phyloP scores from a whole-genome alignment of 2,888 invertebrate species.

The Acanthacorydalis orientalis region DNA sequence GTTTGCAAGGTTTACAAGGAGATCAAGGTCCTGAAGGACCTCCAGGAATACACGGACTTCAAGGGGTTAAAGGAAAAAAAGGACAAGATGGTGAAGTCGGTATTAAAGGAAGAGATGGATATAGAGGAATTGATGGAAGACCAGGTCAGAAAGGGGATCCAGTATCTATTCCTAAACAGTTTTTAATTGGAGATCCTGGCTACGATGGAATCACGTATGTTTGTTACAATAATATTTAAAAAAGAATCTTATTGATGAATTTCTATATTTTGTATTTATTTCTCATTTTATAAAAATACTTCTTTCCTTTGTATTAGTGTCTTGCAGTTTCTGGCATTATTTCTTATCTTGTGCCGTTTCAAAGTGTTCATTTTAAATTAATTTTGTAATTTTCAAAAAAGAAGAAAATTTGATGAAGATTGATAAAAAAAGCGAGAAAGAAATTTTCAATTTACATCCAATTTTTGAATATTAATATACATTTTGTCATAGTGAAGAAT shows the following conservation, averaged over 20 bases:
- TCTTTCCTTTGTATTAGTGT: no score
- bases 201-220: constrained; percentile 23
- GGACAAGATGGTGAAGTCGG: constrained; percentile 22
- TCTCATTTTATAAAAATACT: no score
- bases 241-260: constrained; percentile 7
- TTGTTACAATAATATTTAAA: background rate
- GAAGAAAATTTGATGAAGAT: no score
- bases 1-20: constrained; percentile 15
- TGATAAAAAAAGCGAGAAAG: no score
- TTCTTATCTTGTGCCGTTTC: no score
- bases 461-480: no score
- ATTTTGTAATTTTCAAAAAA: no score
- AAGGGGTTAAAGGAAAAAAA: constrained; percentile 39
- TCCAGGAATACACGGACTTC: constrained; percentile 21
- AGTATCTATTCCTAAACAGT: constrained; percentile 29
- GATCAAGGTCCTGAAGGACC: constrained; percentile 19
- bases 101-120: constrained; percentile 21
- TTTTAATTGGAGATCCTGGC: constrained; percentile 32
- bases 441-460: no score
- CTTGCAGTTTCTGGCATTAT: no score
- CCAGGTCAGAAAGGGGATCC: constrained; percentile 39
- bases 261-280: background rate
- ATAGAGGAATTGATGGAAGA: constrained; percentile 24
- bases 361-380: no score
- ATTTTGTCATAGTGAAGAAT: no score